These are phyloP conservation scores for Drosophila paracracens DNA, from an alignment of 2,888 invertebrate genomes.

Conservation along the genomic window DNA sequence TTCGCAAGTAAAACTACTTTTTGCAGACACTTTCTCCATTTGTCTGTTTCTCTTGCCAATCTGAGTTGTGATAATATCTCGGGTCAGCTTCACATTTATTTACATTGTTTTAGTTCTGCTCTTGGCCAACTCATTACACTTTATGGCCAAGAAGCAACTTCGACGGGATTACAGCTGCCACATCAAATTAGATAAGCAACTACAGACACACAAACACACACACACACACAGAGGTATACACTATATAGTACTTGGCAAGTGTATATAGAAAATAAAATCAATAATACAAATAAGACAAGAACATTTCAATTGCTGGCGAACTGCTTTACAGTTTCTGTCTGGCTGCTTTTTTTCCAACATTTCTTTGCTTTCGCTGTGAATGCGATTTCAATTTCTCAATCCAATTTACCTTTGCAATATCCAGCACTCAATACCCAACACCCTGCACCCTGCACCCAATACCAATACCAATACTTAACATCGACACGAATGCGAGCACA, in stretches of 20 bases:
- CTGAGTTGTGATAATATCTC: conserved; percentile 19
- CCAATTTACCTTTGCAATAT: conserved; percentile 76
- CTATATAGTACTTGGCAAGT: conserved; percentile 11
- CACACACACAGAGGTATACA: not conserved
- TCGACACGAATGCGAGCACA: conserved; percentile 22
- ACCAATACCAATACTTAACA: conserved; percentile 24
- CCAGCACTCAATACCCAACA: conserved; percentile 20
- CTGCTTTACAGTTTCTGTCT: conserved; percentile 39
- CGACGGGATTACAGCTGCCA: conserved; percentile 46
- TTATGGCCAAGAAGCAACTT: conserved; percentile 48
- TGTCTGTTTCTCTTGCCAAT: not conserved
- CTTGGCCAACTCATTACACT: conserved; percentile 51
- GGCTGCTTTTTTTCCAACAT: conserved; percentile 12
- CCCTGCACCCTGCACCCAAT: conserved; percentile 1
- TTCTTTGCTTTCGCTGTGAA: conserved; percentile 51
- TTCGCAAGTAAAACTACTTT: not conserved
- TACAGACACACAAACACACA: conserved; percentile 5
- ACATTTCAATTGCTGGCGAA: conserved; percentile 52
- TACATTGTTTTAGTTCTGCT: conserved; percentile 6
- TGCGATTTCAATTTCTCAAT: conserved; percentile 79
- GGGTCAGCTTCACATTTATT: conserved; percentile 14
- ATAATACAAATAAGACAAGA: conserved; percentile 69
- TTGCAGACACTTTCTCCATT: not conserved
- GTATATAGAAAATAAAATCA: conserved; percentile 56
- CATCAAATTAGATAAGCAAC: conserved; percentile 38